Base-by-base conservation (phyloP, 2,113 vertebrate genomes). In the Melanerpes formicivorus region DNA sequence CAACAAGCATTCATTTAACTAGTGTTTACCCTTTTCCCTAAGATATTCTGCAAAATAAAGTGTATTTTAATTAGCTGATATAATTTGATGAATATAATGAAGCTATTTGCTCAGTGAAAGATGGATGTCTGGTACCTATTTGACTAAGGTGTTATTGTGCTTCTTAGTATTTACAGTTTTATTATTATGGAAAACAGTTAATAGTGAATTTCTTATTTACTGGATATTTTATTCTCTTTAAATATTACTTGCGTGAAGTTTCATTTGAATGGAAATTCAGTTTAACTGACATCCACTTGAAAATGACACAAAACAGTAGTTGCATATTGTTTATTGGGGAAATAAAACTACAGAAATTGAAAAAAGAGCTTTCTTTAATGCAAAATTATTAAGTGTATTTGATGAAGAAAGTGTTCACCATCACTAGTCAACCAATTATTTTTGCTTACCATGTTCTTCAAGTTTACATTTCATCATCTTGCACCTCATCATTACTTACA, bases 61-160 rank as follows among this genome's bases (percentile, higher is more conserved):
- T 72, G n/a, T 46, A 15, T 80, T 89, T 14, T 91, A 87, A 87
- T 87, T 91, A 90, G n/a, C 30, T 78, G 62, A 63, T 77, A 75
- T 76, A 93, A 84, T 83, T 89, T 84, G 34, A 87, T 87, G 81
- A 91, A 72, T 76, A 29, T 70, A 84, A 87, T 85, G 48, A 80
- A 76, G 69, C 54, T 77, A 52, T 93, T 93, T 91, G 30, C 56
- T 80, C 11, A 48, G 21, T 70, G 34, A 84, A 87, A 85, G 58
- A 55, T 70, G 23, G 7, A 19, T 50, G 54, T 63, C 67, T 89
- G 40, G 40, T 63, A 8, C 3, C 5, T 56, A 74, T 66, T 80
- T 77, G 11, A 65, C 40, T 46, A 75, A 80, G 8, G 21, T 69
- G 26, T 56, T 84, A 48, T 81, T 87, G 21, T 76, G 19, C 14